Percentiles rank a stretch among this genome's conserved stretches.
phyloP scores from a whole-genome alignment of 2,797 vertebrate genomes.

The Helicolenus hilgendorfi region DNA sequence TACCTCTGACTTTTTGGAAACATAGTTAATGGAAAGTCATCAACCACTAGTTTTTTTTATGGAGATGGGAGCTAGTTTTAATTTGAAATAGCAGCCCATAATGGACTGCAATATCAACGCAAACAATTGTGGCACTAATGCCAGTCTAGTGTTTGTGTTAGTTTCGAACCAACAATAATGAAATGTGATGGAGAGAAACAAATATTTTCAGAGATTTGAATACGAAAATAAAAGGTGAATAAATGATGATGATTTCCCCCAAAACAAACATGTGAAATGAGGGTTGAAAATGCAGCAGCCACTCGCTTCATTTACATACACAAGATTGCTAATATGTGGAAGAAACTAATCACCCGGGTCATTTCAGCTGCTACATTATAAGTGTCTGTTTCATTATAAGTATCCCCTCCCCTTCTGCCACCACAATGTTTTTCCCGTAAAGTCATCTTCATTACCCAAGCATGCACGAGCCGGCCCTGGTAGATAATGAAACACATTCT shows the following conservation, averaged over 20 bases:
- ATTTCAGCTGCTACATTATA: slow-evolving; percentile 41
- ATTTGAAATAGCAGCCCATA: neutral
- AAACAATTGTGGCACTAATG: neutral
- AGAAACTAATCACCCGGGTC: slow-evolving; percentile 41
- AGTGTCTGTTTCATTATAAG: slow-evolving; percentile 26
- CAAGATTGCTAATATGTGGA: slow-evolving; percentile 5
- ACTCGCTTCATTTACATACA: slow-evolving; percentile 1
- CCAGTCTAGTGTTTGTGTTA: neutral
- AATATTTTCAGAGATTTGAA: neutral
- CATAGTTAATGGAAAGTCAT: neutral
- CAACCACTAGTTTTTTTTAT: neutral
- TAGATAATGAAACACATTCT: slow-evolving; percentile 62
- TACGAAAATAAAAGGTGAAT: neutral
- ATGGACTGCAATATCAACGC: neutral
- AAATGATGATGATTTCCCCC: neutral
- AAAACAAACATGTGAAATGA: neutral
- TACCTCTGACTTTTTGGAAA: neutral
- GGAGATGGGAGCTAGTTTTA: neutral
- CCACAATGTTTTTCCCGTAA: slow-evolving; percentile 13
- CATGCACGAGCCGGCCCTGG: neutral
- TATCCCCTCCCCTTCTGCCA: slow-evolving; percentile 6
- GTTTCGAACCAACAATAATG: neutral
- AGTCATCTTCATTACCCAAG: slow-evolving; percentile 48
- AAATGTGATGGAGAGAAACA: neutral
- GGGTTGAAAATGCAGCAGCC: neutral